Percentiles rank a stretch among this genome's conserved stretches.
phyloP scores from a whole-genome alignment of 1,140 invertebrate species.

The Leptoteleia sp. region DNA sequence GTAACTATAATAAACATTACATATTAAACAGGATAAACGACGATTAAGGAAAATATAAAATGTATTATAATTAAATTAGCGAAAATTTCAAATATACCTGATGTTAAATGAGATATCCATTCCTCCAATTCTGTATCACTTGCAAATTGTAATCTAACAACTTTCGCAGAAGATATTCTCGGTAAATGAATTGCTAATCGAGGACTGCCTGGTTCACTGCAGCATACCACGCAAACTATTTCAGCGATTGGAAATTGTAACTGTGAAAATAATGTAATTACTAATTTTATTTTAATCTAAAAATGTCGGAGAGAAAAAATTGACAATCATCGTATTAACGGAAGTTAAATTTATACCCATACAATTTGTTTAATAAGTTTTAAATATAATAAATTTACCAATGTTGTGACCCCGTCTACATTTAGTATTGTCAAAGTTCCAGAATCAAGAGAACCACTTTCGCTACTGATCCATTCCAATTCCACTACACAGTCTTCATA shows the following conservation, averaged over 20 bases:
- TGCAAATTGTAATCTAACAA: constrained; percentile 87
- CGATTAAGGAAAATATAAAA: too few species aligned
- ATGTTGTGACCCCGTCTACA: constrained; percentile 86
- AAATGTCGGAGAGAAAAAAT: too few species aligned
- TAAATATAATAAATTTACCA: constrained; percentile 80
- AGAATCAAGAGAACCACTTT: constrained; percentile 83
- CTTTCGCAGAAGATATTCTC: constrained; percentile 80
- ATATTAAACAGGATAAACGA: too few species aligned
- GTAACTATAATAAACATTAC: constrained; percentile 80
- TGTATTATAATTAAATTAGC: too few species aligned
- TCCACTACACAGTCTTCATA: constrained; percentile 90
- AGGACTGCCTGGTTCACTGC: constrained; percentile 89
- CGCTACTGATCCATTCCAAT: constrained; percentile 88
- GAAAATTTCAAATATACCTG: too few species aligned
- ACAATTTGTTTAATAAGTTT: constrained; percentile 44
- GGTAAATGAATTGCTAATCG: constrained; percentile 87
- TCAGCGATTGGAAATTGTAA: constrained; percentile 85
- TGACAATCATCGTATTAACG: too few species aligned
- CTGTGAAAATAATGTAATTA: constrained; percentile 76
- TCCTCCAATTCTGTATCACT: constrained; percentile 92
- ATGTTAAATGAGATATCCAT: constrained; percentile 90
- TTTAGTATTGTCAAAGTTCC: constrained; percentile 90
- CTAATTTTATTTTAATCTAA: too few species aligned
- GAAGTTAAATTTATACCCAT: constrained; percentile 5
- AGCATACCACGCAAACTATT: constrained; percentile 87